Percentiles rank a stretch among this genome's conserved stretches.
Conservation (phyloP, 2,113 vertebrate species). For the Tricholaema leucomelas region DNA sequence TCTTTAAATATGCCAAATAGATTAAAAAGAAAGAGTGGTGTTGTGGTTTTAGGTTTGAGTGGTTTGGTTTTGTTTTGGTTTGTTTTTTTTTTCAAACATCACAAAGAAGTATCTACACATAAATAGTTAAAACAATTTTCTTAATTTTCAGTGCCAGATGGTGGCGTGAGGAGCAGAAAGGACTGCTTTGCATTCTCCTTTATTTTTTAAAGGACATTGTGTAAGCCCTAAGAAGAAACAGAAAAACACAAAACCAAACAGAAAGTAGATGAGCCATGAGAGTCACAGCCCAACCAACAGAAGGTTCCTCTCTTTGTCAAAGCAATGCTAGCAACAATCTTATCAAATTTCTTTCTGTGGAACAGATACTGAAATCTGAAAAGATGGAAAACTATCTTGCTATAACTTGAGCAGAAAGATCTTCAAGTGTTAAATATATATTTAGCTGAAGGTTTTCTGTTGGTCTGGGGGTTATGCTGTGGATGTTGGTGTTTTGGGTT, state of each 20-base stretch:
- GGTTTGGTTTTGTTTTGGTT: no score
- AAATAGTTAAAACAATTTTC: not conserved
- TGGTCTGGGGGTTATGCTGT: not conserved
- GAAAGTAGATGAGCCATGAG: not conserved
- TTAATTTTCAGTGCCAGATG: not conserved
- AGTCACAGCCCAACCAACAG: not conserved
- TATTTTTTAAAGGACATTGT: not conserved
- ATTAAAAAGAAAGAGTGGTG: not conserved
- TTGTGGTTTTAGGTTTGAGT: no score
- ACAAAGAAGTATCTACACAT: not conserved
- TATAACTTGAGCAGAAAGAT: not conserved
- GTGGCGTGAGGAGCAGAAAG: not conserved
- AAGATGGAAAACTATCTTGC: not conserved
- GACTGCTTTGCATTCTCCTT: not conserved
- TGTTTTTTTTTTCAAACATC: not conserved
- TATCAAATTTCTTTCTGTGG: not conserved
- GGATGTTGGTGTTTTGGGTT: not conserved
- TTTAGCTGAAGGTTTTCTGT: not conserved
- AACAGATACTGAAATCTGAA: not conserved
- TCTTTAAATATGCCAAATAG: not conserved
- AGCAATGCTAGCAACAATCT: not conserved
- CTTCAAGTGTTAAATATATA: not conserved
- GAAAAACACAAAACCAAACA: not conserved
- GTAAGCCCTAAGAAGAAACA: not conserved
- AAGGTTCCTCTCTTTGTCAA: not conserved